A percentile compares a stretch with the other conserved stretches of the same genome.
phyloP scores from a whole-genome alignment of 2,888 invertebrate genomes.

The Cristatella mucedo region DNA sequence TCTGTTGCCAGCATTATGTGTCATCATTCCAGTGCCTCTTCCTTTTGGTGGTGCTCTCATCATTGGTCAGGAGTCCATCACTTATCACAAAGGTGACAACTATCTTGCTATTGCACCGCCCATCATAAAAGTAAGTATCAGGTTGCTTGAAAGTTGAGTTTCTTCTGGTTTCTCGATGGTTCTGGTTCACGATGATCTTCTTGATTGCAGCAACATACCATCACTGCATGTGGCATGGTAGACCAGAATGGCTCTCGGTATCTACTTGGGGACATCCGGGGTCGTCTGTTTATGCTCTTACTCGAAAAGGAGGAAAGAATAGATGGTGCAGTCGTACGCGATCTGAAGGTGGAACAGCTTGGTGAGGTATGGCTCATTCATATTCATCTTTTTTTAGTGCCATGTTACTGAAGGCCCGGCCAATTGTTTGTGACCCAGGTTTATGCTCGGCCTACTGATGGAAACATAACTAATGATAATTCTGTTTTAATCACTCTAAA shows the following conservation, averaged over 20 bases:
- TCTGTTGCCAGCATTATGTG: conserved; percentile 3
- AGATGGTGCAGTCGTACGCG: conserved; percentile 55
- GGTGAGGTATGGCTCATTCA: conserved; percentile 43
- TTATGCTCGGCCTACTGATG: no score
- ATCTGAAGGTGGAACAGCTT: conserved; percentile 76
- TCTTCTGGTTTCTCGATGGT: no score
- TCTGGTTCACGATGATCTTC: no score
- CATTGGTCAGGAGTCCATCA: conserved; percentile 89
- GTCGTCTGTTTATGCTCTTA: conserved; percentile 82
- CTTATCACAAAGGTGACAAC: conserved; percentile 76
- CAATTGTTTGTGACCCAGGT: no score
- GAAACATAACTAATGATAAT: no score
- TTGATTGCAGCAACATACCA: conserved; percentile 61
- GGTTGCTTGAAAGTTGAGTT: no score
- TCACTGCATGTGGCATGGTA: conserved; percentile 82
- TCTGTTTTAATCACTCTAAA: no score
- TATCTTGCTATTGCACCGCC: conserved; percentile 68
- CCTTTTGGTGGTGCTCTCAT: conserved; percentile 87
- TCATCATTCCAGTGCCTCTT: conserved; percentile 54
- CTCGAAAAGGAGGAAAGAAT: conserved; percentile 57
- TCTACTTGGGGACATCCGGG: conserved; percentile 75
- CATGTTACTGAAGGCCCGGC: no score
- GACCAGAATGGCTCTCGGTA: conserved; percentile 78
- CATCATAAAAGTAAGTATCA: conserved; percentile 60
- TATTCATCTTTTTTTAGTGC: conserved; percentile 6